These are phyloP conservation scores for Pinctada fucata DNA, from an alignment of 2,888 invertebrate species.

Conservation along the genomic window DNA sequence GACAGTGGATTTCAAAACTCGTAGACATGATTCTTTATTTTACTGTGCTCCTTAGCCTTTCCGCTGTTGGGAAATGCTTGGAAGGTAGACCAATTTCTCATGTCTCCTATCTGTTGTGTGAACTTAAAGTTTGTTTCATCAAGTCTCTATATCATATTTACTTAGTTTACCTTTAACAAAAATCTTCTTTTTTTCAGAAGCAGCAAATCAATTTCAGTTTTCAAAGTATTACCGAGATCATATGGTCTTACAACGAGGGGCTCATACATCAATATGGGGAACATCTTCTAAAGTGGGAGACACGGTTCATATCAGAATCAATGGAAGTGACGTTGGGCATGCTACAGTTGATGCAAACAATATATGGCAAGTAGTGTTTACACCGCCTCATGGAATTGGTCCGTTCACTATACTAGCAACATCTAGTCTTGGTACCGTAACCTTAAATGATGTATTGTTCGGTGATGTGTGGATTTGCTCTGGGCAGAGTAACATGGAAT, in stretches of 20 bases:
- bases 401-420: neutral
- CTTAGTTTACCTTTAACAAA: neutral
- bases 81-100: no score
- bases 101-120: neutral
- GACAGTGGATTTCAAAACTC: no score
- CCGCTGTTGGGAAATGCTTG: no score
- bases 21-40: no score
- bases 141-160: neutral
- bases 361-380: neutral
- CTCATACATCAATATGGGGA: neutral
- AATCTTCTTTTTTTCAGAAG: neutral
- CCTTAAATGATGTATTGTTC: neutral
- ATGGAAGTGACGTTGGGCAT: neutral
- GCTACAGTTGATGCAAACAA: neutral
- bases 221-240: neutral
- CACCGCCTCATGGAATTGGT: neutral
- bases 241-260: neutral
- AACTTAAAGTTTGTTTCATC: neutral
- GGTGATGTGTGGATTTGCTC: constrained; percentile 10
- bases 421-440: neutral
- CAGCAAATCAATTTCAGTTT: neutral
- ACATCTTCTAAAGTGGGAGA: neutral
- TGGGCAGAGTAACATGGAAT: constrained; percentile 12
- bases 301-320: neutral
- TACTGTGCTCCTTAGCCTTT: no score